A percentile compares a stretch with the other conserved stretches of the same genome.
phyloP scores from a whole-genome alignment of 2,888 invertebrate genomes.

The Hyposoter dolosus region DNA sequence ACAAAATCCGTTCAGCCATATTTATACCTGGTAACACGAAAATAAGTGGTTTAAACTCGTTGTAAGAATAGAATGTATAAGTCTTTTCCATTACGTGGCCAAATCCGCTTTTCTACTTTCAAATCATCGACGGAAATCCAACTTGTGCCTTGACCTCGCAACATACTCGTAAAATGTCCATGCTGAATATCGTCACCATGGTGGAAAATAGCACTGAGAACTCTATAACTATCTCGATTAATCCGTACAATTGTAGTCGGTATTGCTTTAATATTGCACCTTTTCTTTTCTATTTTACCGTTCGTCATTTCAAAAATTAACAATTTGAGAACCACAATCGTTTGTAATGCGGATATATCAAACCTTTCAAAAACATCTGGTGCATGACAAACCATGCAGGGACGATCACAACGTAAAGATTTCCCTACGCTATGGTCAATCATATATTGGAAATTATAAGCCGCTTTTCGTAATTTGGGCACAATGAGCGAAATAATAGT shows the following conservation, averaged over 20 bases:
- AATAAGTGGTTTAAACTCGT: not conserved
- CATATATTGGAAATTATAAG: too few species aligned
- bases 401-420: too few species aligned
- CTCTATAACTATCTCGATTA: constrained; percentile 17
- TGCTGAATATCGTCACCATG: not conserved
- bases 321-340: constrained; percentile 32
- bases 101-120: constrained; percentile 7
- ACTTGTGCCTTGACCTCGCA: too few species aligned
- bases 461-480: too few species aligned
- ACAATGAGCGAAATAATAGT: too few species aligned
- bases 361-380: not conserved
- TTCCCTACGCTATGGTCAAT: too few species aligned
- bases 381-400: too few species aligned
- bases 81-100: constrained; percentile 33
- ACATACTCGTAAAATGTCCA: too few species aligned
- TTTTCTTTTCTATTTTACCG: constrained; percentile 19
- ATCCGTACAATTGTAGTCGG: constrained; percentile 13
- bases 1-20: too few species aligned
- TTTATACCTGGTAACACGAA: too few species aligned
- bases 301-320: constrained; percentile 10
- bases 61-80: constrained; percentile 19
- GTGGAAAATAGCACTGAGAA: constrained; percentile 43
- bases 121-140: too few species aligned
- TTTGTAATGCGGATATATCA: not conserved
- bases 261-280: constrained; percentile 32